phyloP scores from a whole-genome alignment of 1,140 invertebrate species.

The Danaus melanippus region DNA sequence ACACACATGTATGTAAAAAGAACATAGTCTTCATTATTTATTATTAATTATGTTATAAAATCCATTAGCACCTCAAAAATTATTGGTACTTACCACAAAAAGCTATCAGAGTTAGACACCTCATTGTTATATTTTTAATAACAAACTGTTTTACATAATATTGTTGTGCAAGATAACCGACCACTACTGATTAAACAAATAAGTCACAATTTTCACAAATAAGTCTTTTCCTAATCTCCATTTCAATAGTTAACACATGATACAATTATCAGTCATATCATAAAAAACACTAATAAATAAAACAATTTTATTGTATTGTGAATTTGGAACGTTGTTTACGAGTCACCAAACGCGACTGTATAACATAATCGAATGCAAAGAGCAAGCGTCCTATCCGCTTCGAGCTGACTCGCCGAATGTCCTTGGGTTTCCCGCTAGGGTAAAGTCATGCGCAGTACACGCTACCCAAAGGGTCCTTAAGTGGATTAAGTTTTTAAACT shows the following conservation, averaged over 20 bases:
- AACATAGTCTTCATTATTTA: too few relatives aligned
- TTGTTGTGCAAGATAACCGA: constrained; percentile 22
- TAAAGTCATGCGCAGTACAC: constrained; percentile 59
- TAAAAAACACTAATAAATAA: constrained; percentile 4
- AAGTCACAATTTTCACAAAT: constrained; percentile 17
- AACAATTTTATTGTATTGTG: constrained; percentile 4
- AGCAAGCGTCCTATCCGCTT: constrained; percentile 29
- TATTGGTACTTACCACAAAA: constrained; percentile 49
- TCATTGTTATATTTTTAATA: constrained; percentile 40
- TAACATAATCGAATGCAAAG: constrained; percentile 36
- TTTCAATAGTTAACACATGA: constrained; percentile 15
- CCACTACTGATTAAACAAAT: constrained; percentile 23
- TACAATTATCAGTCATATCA: constrained; percentile 6
- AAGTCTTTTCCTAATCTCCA: constrained; percentile 16
- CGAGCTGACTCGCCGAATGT: constrained; percentile 40
- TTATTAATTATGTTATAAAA: too few relatives aligned
- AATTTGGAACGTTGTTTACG: constrained; percentile 34
- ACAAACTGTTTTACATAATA: constrained; percentile 36
- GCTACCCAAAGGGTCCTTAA: constrained; percentile 57
- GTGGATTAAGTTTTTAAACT: constrained; percentile 69
- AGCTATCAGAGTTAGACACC: constrained; percentile 47
- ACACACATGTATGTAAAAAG: too few relatives aligned
- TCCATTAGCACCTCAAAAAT: too few relatives aligned
- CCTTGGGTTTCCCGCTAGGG: constrained; percentile 59
- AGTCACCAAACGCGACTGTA: constrained; percentile 42